Evolutionary conservation across 2,113 vertebrate genomes (phyloP).

Genomic region (Aspiorhynchus laticeps): DNA sequence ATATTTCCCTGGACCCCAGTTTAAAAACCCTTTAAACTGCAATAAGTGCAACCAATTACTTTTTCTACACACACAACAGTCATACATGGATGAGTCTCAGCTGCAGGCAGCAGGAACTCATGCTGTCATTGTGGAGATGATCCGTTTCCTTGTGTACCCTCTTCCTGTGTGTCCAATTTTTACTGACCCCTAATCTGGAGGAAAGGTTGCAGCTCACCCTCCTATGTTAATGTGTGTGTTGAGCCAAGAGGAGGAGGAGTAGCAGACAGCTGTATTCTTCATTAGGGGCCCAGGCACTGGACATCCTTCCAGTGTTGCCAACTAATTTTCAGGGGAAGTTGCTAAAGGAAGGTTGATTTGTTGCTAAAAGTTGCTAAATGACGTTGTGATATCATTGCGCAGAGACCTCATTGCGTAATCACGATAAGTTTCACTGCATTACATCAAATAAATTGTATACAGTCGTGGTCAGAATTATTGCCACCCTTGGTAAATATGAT

Average conservation of each 20-base stretch:
- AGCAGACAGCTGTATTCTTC: slow-evolving; percentile 53
- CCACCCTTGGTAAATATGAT: too few species aligned
- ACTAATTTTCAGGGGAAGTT: too few species aligned
- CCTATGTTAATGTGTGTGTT: neutral
- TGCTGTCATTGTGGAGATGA: slow-evolving; percentile 33
- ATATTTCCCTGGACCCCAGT: neutral
- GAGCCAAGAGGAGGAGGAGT: slow-evolving; percentile 21
- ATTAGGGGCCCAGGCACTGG: slow-evolving; percentile 49
- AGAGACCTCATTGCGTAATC: too few species aligned
- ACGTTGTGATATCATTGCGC: too few species aligned
- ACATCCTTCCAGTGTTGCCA: neutral
- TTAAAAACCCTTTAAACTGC: neutral
- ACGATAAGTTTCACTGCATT: too few species aligned
- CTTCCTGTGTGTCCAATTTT: slow-evolving; percentile 49
- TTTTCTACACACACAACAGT: neutral
- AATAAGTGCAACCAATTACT: neutral
- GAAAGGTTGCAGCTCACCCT: slow-evolving; percentile 52
- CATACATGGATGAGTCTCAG: slow-evolving; percentile 22
- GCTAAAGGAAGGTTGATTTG: too few species aligned
- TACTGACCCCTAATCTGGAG: slow-evolving; percentile 51
- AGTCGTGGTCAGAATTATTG: too few species aligned
- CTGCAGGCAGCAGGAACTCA: slow-evolving; percentile 27
- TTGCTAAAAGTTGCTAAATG: too few species aligned
- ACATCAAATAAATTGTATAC: too few species aligned
- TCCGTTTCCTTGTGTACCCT: slow-evolving; percentile 10